phyloP scores from a whole-genome alignment of 2,888 invertebrate species.

The Antitype chi region DNA sequence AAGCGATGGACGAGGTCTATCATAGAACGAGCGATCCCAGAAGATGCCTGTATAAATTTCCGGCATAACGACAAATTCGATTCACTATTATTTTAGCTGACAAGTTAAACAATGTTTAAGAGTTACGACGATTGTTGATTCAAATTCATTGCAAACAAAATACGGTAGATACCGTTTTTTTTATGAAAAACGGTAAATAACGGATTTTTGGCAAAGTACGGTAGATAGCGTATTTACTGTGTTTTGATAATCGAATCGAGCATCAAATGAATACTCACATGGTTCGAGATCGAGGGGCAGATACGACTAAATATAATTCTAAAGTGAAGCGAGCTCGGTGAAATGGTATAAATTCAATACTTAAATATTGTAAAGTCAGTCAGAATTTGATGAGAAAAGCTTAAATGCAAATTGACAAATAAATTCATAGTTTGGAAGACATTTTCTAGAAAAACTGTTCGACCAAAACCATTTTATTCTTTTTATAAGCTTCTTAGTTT shows the following conservation, averaged over 20 bases:
- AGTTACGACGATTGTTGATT: neutral
- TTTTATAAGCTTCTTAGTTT: neutral
- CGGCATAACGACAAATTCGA: neutral
- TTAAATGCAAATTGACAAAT: slow-evolving; percentile 57
- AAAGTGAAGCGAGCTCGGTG: neutral
- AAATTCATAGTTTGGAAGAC: slow-evolving; percentile 58
- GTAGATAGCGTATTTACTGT: neutral
- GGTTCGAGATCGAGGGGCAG: neutral
- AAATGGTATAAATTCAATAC: slow-evolving; percentile 4
- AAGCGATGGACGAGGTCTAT: too few relatives aligned
- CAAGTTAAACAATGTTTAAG: neutral
- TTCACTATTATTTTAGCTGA: neutral
- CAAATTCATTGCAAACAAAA: neutral
- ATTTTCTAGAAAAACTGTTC: slow-evolving; percentile 33
- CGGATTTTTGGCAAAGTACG: too few relatives aligned
- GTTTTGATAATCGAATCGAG: neutral
- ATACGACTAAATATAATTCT: neutral
- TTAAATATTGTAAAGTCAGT: slow-evolving; percentile 35
- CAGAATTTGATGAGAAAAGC: slow-evolving; percentile 28
- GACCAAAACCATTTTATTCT: slow-evolving; percentile 5
- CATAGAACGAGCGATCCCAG: too few relatives aligned
- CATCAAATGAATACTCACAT: neutral
- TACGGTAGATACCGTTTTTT: neutral
- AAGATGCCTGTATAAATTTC: neutral
- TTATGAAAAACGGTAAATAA: neutral